Conservation (phyloP, 1,140 invertebrate genomes). For the Battus philenor region DNA sequence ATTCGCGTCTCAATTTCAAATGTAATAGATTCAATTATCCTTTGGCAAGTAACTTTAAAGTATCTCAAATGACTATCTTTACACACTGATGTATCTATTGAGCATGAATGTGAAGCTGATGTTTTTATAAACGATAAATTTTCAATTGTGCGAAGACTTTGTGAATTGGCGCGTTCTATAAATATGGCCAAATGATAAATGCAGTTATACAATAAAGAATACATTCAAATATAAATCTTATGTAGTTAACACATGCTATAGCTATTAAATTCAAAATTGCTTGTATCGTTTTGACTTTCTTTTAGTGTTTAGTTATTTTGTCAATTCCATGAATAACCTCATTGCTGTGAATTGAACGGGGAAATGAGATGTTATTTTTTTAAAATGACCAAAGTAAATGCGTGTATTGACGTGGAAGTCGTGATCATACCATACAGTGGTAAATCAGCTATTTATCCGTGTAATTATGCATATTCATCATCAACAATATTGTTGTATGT, state of each 20-base stretch:
- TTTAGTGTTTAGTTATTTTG: slow-evolving; percentile 17
- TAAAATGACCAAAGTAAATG: slow-evolving; percentile 28
- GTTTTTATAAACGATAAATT: slow-evolving; percentile 67
- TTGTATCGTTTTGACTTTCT: background rate
- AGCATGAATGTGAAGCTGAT: slow-evolving; percentile 42
- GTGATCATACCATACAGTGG: slow-evolving; percentile 23
- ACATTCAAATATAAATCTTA: slow-evolving; percentile 7
- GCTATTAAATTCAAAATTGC: background rate
- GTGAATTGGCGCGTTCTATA: slow-evolving; percentile 43
- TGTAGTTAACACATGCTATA: background rate
- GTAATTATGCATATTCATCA: slow-evolving; percentile 36
- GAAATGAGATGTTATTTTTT: slow-evolving; percentile 26
- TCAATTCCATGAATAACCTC: slow-evolving; percentile 9
- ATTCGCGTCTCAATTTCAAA: background rate
- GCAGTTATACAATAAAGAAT: slow-evolving; percentile 1
- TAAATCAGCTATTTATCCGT: slow-evolving; percentile 28
- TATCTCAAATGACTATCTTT: slow-evolving; percentile 47
- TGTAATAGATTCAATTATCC: background rate
- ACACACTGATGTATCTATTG: slow-evolving; percentile 61
- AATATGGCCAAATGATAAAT: slow-evolving; percentile 21
- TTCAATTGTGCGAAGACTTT: slow-evolving; percentile 51
- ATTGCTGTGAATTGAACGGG: slow-evolving; percentile 20
- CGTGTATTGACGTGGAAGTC: slow-evolving; percentile 30
- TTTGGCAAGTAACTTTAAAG: too few relatives aligned
- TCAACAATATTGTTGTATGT: slow-evolving; percentile 13